Evolutionary conservation across 1,140 invertebrate genomes (phyloP).

Genomic region (Drosophila guanche): DNA sequence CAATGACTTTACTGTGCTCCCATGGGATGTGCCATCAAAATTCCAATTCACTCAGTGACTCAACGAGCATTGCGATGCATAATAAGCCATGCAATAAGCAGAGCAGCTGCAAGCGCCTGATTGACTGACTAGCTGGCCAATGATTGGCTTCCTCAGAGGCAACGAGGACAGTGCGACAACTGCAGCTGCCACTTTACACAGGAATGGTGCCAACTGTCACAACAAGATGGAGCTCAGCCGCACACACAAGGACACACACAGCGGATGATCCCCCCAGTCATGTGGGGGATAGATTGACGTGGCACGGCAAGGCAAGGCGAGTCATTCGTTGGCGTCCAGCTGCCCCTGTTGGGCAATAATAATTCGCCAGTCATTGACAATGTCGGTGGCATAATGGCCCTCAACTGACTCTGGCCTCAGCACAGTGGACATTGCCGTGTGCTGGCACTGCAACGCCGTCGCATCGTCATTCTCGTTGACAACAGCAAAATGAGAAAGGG

Average conservation of each 20-base stretch:
- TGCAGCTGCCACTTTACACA: constrained; percentile 56
- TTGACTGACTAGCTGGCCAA: constrained; percentile 71
- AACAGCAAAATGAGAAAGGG: constrained; percentile 65
- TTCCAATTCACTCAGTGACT: no score
- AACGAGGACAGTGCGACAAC: no score
- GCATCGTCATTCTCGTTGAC: constrained; percentile 41
- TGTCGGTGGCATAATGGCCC: constrained; percentile 75
- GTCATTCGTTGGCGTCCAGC: constrained; percentile 49
- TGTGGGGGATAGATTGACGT: constrained; percentile 10
- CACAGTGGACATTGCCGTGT: constrained; percentile 1
- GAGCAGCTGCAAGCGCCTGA: constrained; percentile 31
- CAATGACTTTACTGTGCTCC: no score
- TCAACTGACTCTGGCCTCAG: constrained; percentile 42
- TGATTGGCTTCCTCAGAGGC: constrained; percentile 21
- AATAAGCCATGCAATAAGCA: constrained; percentile 27
- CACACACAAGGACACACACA: constrained; percentile 18
- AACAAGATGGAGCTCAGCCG: constrained; percentile 55
- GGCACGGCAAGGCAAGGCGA: constrained; percentile 4
- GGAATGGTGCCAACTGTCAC: constrained; percentile 69
- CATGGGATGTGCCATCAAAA: no score
- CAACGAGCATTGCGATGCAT: no score
- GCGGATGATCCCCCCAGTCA: constrained; percentile 3
- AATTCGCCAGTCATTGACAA: constrained; percentile 79
- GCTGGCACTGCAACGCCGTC: constrained; percentile 59
- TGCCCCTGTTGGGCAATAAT: constrained; percentile 73